Base-by-base conservation (phyloP, 2,113 vertebrate genomes). In the Cercocebus atys region DNA sequence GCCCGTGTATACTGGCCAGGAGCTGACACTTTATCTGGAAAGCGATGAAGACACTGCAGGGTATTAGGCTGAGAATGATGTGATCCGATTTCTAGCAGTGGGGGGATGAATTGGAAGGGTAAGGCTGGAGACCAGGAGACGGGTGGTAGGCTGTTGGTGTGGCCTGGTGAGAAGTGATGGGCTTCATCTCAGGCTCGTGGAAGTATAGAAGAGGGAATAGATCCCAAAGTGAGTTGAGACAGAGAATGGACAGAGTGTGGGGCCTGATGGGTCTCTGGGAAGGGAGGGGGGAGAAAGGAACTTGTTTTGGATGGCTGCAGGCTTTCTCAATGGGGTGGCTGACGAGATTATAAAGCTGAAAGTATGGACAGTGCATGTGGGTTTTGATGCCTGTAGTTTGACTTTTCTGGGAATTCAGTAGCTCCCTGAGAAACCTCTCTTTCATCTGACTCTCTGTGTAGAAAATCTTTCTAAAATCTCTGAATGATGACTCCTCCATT, bases 381-480 rank as follows among this genome's bases (percentile, higher is more conserved):
- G 35, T 76, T 94, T 90, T 81, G 84, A 93, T 88, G 94, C 57
- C 27, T 35, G 2, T 61, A 40, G 78, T 70, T 75, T 57, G 61
- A 81, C 64, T 96, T 95, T 87, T 66, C 55, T 61, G 73, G 84
- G 59, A 94, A 68, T 25, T 55, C n/a, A 78, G 89, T 61, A 81
- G 52, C 55, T 96, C 81, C 59, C 30, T 92, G n/a, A 95, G 93
- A 95, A 83, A 55, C 6, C 32, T 85, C 43, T 85, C 94, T 94
- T 76, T 81, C 12, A 84, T 88, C 72, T 22, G 80, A 68, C 17
- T 78, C 30, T 81, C 23, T 0, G 20, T 40, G 12, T 85, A 81
- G 84, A 79, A 97, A 97, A 79, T 70, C 66, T 85, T 88, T 80
- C 88, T 80, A 43, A 89, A 96, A 93, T 91, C 75, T 94, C 75